Conservation (phyloP, 2,797 vertebrate genomes). For the Arrhamphus sclerolepis region DNA sequence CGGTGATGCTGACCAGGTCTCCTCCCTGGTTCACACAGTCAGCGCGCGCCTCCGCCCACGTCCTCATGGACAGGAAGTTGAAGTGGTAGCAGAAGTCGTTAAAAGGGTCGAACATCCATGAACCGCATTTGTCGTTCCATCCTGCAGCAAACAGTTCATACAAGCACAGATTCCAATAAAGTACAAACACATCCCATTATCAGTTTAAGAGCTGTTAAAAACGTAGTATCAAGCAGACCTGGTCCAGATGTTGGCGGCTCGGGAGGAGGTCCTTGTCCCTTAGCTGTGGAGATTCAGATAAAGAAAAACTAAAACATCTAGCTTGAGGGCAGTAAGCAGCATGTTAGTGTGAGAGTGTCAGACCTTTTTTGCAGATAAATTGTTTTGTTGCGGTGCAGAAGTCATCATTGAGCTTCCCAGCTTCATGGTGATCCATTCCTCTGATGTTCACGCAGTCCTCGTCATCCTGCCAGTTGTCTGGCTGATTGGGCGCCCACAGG, state of each 20-base stretch:
- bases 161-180: not conserved
- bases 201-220: not conserved
- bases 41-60: constrained; percentile 78
- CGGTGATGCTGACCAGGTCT: constrained; percentile 81
- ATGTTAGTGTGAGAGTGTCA: accelerated
- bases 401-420: constrained; percentile 76
- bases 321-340: not conserved
- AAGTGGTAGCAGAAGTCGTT: constrained; percentile 85
- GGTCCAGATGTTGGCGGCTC: constrained; percentile 81
- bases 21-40: constrained; percentile 83
- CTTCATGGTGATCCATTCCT: constrained; percentile 39
- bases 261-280: constrained; percentile 78
- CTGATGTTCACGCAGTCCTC: constrained; percentile 79
- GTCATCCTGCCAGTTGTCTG: constrained; percentile 76
- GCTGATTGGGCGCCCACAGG: constrained; percentile 71
- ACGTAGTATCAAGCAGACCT: constrained; percentile 58
- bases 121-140: constrained; percentile 82
- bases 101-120: constrained; percentile 78
- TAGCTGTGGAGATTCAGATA: constrained; percentile 54
- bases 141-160: constrained; percentile 57
- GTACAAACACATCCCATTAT: not conserved
- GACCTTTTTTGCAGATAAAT: constrained; percentile 83
- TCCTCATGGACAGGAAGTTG: constrained; percentile 74
- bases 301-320: not conserved
- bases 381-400: constrained; percentile 63